These are phyloP conservation scores for Tuberolachnus salignus DNA, from an alignment of 2,888 invertebrate species.

Conservation along the genomic window DNA sequence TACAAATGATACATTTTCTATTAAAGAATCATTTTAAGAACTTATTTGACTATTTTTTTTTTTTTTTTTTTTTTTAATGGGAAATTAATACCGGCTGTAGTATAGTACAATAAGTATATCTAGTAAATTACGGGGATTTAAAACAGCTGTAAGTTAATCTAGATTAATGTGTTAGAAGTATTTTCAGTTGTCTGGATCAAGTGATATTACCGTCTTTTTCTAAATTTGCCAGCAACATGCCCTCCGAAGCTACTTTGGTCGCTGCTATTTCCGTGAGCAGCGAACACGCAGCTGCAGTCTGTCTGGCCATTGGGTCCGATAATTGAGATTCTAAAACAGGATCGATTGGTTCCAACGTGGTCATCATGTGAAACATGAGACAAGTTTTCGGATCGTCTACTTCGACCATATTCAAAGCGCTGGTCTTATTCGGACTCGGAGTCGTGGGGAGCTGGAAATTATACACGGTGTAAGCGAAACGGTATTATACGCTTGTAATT, in stretches of 20 bases:
- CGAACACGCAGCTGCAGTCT: conserved; percentile 78
- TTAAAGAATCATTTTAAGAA: no score
- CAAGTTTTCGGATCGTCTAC: conserved; percentile 89
- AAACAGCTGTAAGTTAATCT: neutral
- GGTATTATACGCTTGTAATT: no score
- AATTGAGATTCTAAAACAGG: conserved; percentile 84
- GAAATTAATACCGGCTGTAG: neutral
- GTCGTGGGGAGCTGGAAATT: conserved; percentile 66
- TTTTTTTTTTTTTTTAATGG: neutral
- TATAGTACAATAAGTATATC: neutral
- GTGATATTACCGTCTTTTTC: conserved; percentile 73
- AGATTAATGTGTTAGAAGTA: neutral
- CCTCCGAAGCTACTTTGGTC: conserved; percentile 77
- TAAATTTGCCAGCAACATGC: conserved; percentile 88
- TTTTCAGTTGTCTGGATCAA: neutral
- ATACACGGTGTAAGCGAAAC: conserved; percentile 7
- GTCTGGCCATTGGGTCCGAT: conserved; percentile 78
- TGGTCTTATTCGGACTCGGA: conserved; percentile 66
- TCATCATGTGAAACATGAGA: conserved; percentile 87
- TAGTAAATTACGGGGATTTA: no score
- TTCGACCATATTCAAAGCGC: conserved; percentile 76
- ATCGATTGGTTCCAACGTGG: conserved; percentile 83
- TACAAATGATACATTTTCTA: no score
- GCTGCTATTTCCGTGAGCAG: conserved; percentile 75
- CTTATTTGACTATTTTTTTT: no score